Evolutionary conservation across 2,888 invertebrate genomes (phyloP), one percentile per base, ranked within the genome.

Genomic region (Cetonia aurata): DNA sequence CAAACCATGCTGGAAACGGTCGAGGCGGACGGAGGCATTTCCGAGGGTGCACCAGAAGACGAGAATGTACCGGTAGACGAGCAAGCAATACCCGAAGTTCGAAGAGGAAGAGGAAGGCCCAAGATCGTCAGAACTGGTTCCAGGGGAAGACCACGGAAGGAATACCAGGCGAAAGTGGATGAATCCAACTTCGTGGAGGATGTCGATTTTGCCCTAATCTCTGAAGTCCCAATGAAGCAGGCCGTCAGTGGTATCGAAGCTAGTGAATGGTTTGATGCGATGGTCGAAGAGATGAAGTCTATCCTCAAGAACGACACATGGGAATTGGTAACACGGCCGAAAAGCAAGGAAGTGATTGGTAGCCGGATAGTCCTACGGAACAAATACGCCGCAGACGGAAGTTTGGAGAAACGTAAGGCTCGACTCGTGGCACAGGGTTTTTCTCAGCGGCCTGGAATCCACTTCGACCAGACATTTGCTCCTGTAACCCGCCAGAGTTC

Each of bases 361-460:
- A 62, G 62, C 41, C 25, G 67, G 8, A 56, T 70, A 8, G 57
- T 62, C 4, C 48, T 69, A 17, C 9, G 62, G 6, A 55, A 62
- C 17, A 65, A 65, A 44, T 12, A 74, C 80, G 1, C 42, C 10
- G 42, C 56, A 9, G 67, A 67, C 15, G 67, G 44, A 55, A 41
- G 1, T 25, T 6, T 62, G n/a, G 37, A 70, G 13, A 56, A 41
- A 60, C n/a, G 66, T 25, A 79, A 79, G 67, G 79, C 79, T 6
- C 46, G 80, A 17, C 50, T 80, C 1, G 79, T 80, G 0, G 79
- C 79, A 1, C 73, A 76, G 72, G 78, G 78, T 15, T 79, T 74
- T 73, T 55, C 60, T 37, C 78, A 80, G 74, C 25, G 65, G 66
- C 72, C 73, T 15, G 79, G 78, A n/a, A 65, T 79, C 10, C 74